Percentiles rank a stretch among this genome's conserved stretches.
phyloP scores from a whole-genome alignment of 2,888 invertebrate genomes.

The Drosophila neutralis region DNA sequence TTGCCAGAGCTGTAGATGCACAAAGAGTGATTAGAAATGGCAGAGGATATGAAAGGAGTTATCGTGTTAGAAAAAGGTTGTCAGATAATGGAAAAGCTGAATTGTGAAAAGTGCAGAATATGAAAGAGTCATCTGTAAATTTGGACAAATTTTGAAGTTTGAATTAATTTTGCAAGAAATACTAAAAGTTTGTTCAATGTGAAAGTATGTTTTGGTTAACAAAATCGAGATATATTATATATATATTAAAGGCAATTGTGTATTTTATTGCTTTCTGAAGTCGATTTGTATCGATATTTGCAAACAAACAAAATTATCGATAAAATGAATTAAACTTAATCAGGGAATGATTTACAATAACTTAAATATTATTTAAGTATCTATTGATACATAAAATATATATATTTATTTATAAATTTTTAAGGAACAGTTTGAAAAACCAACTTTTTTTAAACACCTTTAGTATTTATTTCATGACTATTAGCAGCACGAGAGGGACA shows the following conservation, averaged over 20 bases:
- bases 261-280: not conserved
- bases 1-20: slow-evolving; percentile 30
- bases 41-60: not conserved
- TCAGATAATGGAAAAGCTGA: not conserved
- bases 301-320: not conserved
- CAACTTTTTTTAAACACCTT: not conserved
- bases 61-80: slow-evolving; percentile 1
- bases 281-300: not conserved
- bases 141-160: not conserved
- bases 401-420: not conserved
- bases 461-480: not conserved
- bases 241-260: no score
- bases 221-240: no score
- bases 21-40: slow-evolving; percentile 1
- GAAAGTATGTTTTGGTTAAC: not conserved
- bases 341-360: not conserved
- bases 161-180: not conserved
- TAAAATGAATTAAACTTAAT: not conserved
- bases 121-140: not conserved
- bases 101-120: not conserved
- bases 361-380: not conserved
- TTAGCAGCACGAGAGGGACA: not conserved
- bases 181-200: not conserved
- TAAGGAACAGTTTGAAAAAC: not conserved
- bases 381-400: not conserved